Base-by-base conservation (phyloP, 1,140 invertebrate genomes). In the Philopotamus ludificatus region DNA sequence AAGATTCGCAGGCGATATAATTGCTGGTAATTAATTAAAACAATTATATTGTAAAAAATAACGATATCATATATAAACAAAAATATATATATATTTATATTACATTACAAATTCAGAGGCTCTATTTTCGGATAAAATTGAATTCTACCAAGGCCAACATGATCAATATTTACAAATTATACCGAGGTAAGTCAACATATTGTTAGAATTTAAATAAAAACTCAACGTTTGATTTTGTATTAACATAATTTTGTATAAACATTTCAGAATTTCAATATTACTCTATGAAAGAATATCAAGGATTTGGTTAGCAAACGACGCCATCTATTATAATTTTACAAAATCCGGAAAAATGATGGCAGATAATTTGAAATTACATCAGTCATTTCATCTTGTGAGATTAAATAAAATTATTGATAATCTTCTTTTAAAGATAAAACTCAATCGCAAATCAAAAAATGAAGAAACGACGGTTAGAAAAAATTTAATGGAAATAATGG, bases 231-330 rank as follows among this genome's bases (percentile, higher is more conserved):
- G n/a, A n/a, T 34, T 15, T 18, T 12, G 21, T 42, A 34, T 1
- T 8, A 8, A 20, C 4, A 42, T 22, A 2, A 26, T 3, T 8
- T 47, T 26, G n/a, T 25, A 9, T 47, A 47, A 26, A 10, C 4
- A 26, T 57, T 47, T 60, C 10, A 47, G 44, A 15, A 47, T 47
- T 47, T 8, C n/a, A 26, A 25, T n/a, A 23, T 16, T 60, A 26
- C 2, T 60, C 15, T 15, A 45, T n/a, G 44, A 60, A 2, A 60
- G 57, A 60, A 60, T 60, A 15, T 60, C 12, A n/a, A 60, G 47
- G 34, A 15, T 60, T 60, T 60, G 57, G 57, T 23, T 45, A 12
- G 12, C 9, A 21, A 45, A 22, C 12, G 44, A 60, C 12, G 16
- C 12, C 18, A 15, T 60, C 10, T n/a, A n/a, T n/a, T 60, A 60